Conservation (phyloP, 2,888 invertebrate species). For the Chloroclystis v-ata region DNA sequence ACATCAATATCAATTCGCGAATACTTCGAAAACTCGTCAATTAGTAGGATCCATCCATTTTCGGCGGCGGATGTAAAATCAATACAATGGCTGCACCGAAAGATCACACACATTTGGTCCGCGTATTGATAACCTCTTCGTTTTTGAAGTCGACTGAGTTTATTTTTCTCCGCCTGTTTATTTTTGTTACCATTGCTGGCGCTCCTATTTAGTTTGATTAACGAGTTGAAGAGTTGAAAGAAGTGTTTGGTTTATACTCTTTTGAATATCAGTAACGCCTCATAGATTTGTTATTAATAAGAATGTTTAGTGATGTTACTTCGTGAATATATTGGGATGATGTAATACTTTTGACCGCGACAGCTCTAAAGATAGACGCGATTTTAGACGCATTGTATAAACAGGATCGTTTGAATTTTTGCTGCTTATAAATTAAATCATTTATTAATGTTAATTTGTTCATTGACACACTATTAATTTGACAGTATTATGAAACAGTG, state of each 20-base stretch:
- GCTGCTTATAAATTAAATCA: too few species aligned
- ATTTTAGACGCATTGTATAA: too few species aligned
- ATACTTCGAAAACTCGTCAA: conserved; percentile 28
- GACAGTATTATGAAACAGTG: too few species aligned
- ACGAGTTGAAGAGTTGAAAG: conserved; percentile 17
- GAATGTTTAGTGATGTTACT: background rate
- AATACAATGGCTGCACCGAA: conserved; percentile 63
- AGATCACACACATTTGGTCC: conserved; percentile 56
- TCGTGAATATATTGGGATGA: too few species aligned
- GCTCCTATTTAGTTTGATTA: conserved; percentile 15
- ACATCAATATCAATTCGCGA: conserved; percentile 23
- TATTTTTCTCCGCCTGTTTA: conserved; percentile 39
- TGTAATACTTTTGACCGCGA: too few species aligned
- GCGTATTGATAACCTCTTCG: conserved; percentile 20
- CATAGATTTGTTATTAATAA: background rate
- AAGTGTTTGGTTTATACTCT: conserved; percentile 8
- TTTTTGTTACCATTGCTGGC: conserved; percentile 18
- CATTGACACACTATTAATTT: too few species aligned
- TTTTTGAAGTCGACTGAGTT: conserved; percentile 28
- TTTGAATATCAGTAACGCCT: conserved; percentile 7
- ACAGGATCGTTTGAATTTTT: too few species aligned
- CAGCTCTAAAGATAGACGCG: too few species aligned
- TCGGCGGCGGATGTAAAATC: conserved; percentile 68
- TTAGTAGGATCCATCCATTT: conserved; percentile 50
- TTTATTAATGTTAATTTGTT: too few species aligned